Evolutionary conservation across 2,113 vertebrate genomes (phyloP).

Genomic region (Cettia cetti): DNA sequence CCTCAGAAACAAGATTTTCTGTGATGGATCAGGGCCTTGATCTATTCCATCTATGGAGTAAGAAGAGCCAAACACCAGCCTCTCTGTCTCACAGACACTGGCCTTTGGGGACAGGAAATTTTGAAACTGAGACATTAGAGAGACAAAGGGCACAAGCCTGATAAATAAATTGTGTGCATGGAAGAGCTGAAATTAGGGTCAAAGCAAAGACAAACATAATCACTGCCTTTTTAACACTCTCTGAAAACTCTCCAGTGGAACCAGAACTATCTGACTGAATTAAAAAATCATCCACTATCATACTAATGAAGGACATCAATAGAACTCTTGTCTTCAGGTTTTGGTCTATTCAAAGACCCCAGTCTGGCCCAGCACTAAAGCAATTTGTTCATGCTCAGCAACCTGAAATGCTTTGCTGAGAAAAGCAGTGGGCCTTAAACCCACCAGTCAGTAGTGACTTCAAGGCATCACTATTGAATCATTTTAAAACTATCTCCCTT

Average conservation of each 20-base stretch:
- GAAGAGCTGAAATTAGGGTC: neutral
- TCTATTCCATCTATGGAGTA: neutral
- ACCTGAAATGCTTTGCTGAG: neutral
- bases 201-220: neutral
- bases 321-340: neutral
- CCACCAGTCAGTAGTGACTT: neutral
- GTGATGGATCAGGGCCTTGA: neutral
- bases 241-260: neutral
- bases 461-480: neutral
- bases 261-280: neutral
- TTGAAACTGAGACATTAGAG: neutral
- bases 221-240: neutral
- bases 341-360: neutral
- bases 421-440: neutral
- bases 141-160: neutral
- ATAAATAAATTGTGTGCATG: neutral
- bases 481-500: neutral
- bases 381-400: neutral
- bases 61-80: neutral
- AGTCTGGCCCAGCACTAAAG: neutral
- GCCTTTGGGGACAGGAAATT: neutral
- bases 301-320: neutral
- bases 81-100: neutral
- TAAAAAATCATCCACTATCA: neutral
- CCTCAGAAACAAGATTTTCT: neutral